phyloP scores from a whole-genome alignment of 2,797 vertebrate genomes.

The Lagorchestes hirsutus region DNA sequence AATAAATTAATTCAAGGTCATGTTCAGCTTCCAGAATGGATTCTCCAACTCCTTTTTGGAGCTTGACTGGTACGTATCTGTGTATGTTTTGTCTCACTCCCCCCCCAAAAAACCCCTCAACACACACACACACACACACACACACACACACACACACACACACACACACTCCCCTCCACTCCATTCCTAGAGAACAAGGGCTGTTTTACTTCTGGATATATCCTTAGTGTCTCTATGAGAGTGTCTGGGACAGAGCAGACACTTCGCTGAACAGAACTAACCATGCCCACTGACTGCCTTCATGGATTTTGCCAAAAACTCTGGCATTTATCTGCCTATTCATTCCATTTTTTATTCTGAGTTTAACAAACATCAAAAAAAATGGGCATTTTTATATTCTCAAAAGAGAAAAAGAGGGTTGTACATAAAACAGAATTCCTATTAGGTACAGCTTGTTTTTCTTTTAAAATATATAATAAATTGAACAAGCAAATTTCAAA shows the following conservation, averaged over 20 bases:
- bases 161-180: no score
- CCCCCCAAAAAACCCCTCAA: no score
- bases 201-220: background rate
- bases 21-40: no score
- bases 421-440: background rate
- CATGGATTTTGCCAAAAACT: background rate
- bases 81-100: no score
- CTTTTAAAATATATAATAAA: background rate
- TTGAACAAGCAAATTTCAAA: background rate
- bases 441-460: background rate
- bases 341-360: background rate
- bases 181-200: no score
- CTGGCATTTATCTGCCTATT: background rate
- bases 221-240: background rate
- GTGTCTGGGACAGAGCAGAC: background rate
- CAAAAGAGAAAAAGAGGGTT: background rate
- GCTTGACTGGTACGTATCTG: no score
- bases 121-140: no score
- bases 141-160: no score
- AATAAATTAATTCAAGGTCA: no score
- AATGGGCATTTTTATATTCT: background rate
- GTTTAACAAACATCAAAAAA: background rate
- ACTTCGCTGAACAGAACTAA: background rate
- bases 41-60: no score
- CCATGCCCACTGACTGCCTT: background rate